These are phyloP conservation scores for Penaeus japonicus DNA, from an alignment of 1,140 invertebrate species.

Conservation along the genomic window DNA sequence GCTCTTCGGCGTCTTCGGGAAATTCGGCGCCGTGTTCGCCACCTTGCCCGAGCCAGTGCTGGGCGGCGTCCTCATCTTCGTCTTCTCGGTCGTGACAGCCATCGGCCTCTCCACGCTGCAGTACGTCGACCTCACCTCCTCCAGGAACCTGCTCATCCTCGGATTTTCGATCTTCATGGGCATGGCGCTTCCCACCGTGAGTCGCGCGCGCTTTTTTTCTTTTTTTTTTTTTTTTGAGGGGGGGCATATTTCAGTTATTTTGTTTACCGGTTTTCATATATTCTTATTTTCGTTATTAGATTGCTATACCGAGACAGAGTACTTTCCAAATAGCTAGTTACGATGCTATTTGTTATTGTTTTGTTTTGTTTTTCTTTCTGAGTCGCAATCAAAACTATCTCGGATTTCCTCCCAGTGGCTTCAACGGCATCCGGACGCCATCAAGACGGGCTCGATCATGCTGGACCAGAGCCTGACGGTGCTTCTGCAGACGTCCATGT, in stretches of 20 bases:
- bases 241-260: too few relatives aligned
- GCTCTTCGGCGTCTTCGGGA: conserved; percentile 79
- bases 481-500: conserved; percentile 64
- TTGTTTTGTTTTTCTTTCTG: too few relatives aligned
- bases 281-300: too few relatives aligned
- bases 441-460: neutral
- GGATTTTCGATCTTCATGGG: conserved; percentile 6
- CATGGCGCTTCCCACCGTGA: neutral
- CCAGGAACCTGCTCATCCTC: conserved; percentile 29
- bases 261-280: too few relatives aligned
- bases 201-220: neutral
- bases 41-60: conserved; percentile 88
- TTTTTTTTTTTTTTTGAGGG: too few relatives aligned
- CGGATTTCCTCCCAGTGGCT: conserved; percentile 6
- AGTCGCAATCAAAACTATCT: too few relatives aligned
- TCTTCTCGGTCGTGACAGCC: conserved; percentile 87
- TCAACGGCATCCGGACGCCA: neutral
- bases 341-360: too few relatives aligned
- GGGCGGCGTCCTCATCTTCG: conserved; percentile 85
- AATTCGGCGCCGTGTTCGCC: conserved; percentile 85
- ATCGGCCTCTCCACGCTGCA: conserved; percentile 64
- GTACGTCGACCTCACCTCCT: conserved; percentile 23
- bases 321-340: too few relatives aligned
- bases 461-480: conserved; percentile 61
- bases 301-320: too few relatives aligned